phyloP scores from a whole-genome alignment of 53 echinoderm and acorn worm genomes.

The Arbacia lixula region DNA sequence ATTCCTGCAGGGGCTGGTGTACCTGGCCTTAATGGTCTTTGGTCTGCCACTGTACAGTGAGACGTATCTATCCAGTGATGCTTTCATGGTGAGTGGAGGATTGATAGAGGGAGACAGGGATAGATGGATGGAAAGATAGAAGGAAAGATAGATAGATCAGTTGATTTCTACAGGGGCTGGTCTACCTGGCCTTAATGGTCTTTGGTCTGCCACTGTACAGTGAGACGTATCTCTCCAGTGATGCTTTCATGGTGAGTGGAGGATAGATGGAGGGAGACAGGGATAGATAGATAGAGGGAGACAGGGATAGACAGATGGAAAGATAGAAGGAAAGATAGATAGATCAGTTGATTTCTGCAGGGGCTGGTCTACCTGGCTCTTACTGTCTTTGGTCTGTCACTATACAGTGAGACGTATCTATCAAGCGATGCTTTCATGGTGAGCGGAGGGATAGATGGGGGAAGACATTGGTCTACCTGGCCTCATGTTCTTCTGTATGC shows the following conservation, averaged over 20 bases:
- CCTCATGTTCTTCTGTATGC: no score
- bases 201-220: no score
- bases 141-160: neutral
- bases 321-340: neutral
- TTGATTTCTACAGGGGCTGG: neutral
- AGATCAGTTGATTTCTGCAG: neutral
- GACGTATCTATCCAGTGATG: neutral
- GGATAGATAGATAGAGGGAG: neutral
- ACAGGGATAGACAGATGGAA: neutral
- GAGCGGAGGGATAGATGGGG: neutral
- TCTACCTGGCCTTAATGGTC: no score
- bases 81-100: neutral
- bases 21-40: no score
- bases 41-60: no score
- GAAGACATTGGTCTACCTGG: no score
- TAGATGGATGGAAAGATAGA: neutral
- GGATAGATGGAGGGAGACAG: neutral
- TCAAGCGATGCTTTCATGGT: no score
- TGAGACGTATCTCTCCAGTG: no score
- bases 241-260: no score
- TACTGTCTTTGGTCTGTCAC: no score
- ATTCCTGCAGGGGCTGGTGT: neutral
- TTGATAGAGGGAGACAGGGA: neutral
- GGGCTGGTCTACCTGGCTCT: no score
- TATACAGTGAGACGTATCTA: no score